phyloP scores from a whole-genome alignment of 2,888 invertebrate genomes.

The Thymelicus lineola region DNA sequence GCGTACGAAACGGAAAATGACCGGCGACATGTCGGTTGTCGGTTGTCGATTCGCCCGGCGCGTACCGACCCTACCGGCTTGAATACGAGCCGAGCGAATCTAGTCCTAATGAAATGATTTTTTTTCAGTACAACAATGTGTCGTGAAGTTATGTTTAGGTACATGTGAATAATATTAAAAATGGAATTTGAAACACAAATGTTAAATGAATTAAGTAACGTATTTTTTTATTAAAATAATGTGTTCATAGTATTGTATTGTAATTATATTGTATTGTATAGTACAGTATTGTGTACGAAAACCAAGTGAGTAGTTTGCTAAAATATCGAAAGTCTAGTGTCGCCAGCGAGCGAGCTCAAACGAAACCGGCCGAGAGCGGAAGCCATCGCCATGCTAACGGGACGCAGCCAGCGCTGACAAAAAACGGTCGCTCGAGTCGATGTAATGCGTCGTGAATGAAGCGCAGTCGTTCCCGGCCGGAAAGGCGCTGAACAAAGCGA shows the following conservation, averaged over 20 bases:
- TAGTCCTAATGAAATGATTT: background rate
- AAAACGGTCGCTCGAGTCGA: slow-evolving; percentile 43
- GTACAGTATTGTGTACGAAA: background rate
- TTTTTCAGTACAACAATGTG: background rate
- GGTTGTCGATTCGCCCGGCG: too few species aligned
- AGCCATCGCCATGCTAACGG: slow-evolving; percentile 41
- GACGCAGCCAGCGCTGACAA: slow-evolving; percentile 40
- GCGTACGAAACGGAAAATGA: too few species aligned
- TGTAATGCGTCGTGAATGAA: slow-evolving; percentile 44
- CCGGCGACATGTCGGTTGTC: too few species aligned
- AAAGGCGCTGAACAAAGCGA: slow-evolving; percentile 38
- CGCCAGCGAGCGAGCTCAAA: slow-evolving; percentile 19
- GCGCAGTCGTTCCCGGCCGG: slow-evolving; percentile 39
- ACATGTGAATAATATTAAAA: background rate
- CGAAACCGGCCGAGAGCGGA: slow-evolving; percentile 37
- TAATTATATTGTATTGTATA: too few species aligned
- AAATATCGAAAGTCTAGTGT: slow-evolving; percentile 11
- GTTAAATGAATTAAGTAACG: too few species aligned
- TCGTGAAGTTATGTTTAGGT: background rate
- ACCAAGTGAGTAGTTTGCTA: background rate
- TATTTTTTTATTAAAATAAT: too few species aligned
- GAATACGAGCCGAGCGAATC: background rate
- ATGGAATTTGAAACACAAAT: background rate
- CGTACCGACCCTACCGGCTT: too few species aligned
- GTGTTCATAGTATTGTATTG: too few species aligned